Evolutionary conservation across 2,113 vertebrate species (phyloP), one percentile per base, ranked within the genome.

Genomic region (Lathamus discolor): DNA sequence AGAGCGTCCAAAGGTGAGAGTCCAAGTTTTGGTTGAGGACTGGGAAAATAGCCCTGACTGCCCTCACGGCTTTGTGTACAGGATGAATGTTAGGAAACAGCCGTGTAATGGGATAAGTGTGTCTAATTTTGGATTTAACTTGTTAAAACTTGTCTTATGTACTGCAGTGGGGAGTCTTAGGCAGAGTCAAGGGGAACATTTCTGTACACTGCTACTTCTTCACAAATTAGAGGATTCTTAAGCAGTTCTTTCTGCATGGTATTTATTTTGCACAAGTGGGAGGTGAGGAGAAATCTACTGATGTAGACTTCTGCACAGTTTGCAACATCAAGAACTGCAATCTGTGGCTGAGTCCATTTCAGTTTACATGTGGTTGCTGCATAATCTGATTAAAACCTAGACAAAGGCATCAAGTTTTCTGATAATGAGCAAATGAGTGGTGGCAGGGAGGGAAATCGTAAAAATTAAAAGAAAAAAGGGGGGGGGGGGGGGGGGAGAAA

Each of bases 141-240:
- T 51, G 15, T 55, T 82, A 27, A 75, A 75, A 39, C 48, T 61
- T 43, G 19, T 59, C 39, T 85, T 90, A 29, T 46, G 37, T 86
- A 23, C 35, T 75, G 43, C 35, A 51, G 68, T 51, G 43, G 11
- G 43, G 46, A 64, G 4, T 48, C 9, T 44, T 78, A 10, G 19
- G 17, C 62, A 88, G 70, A 94, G 96, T 86, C 73, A 94, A 95
- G 89, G 44, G 92, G 92, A 92, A 67, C 29, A 44, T 96, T 95
- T 95, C 88, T 95, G 51, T 88, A 48, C 28, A 5, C 55, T 92
- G 70, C 75, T 90, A 90, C 64, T 92, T 88, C 77, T 95, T 76
- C 81, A 51, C 31, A 48, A 96, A 78, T 79, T 81, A 90, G 23
- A 54, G 27, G 75, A 28, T 92, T 95, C 80, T 92, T 88, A 59